Base-by-base conservation (phyloP, 2,888 invertebrate genomes). In the Agriopis aurantiaria region DNA sequence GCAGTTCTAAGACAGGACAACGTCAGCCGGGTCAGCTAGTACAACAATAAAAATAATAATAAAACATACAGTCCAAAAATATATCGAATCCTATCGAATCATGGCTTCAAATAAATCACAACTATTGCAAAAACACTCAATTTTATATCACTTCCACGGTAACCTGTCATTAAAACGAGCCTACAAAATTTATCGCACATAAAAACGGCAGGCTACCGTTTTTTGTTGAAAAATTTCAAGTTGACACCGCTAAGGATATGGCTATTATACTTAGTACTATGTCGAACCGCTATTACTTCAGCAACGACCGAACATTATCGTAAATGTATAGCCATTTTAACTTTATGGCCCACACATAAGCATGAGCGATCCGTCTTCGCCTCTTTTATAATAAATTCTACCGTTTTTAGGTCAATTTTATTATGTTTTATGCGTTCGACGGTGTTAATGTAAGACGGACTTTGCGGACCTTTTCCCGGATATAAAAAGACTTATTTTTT, bases 281-380 rank as follows among this genome's bases (percentile, higher is more conserved):
- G 83, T 83, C 81, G 84, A 83, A 82, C 84, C 84, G 80, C 85
- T 82, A 87, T 90, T 87, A 89, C 78, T 81, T 77, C 71, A 78
- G 70, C 80, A 88, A 89, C 85, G 89, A 86, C 85, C 84, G 76
- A 80, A 81, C 86, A 89, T 89, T 89, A 89, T 84, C 86, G 86
- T 85, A 86, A 89, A 90, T 87, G 88, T 90, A 88, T 88, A 84
- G 87, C 82, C 85, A 81, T 86, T 89, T 86, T 86, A 87, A 87
- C 86, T 88, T 88, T 88, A 88, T 86, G 84, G 82, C 82, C 81
- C 81, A 78, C 81, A 79, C 82, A 84, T 87, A 85, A 85, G 83
- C 82, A 78, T 75, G 75, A 75, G 57, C 75, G 71, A 85, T 86
- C 80, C 78, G 78, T 86, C 83, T 82, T 75, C 68, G 73, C 75